Base-by-base conservation (phyloP, 2,888 invertebrate species). In the Hydrotaea cyrtoneurina region DNA sequence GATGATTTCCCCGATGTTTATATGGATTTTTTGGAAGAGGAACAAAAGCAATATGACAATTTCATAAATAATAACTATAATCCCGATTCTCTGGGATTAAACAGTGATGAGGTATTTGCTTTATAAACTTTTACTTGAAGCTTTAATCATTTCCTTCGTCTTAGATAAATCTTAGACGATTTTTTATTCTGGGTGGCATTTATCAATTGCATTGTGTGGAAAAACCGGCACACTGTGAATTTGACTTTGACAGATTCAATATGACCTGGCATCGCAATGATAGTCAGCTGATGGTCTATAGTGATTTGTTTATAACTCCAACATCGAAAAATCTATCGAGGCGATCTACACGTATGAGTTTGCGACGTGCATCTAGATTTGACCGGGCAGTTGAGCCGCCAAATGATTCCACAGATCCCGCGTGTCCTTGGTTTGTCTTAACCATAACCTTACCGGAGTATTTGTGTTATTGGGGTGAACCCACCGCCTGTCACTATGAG, bases 151-250 rank as follows among this genome's bases (percentile, higher is more conserved):
- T 82, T 26, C 11, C 31, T 19, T 23, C 0, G 13, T 8, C 50
- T 4, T 59, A 92, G 92, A 87, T 92, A 0, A 92, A 92, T 84
- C 81, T 92, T 0, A 87, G 90, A 11, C 83, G 90, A 69, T 86
- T 86, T 53, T 86, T 89, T 0, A 87, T 92, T 36, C 81, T 91
- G 50, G 92, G 92, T 5, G 92, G 92, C 0, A 69, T 92, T 0
- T 92, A 91, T 86, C 89, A 90, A 19, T 72, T 92, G 0, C 82
- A 89, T 71, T 88, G 89, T 77, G 88, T 92, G 2, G 83, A 85
- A 0, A 90, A 90, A 13, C 89, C 90, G 1, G 31, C 43, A 0
- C 88, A 88, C 64, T 86, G 83, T 0, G 86, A 89, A 15, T 89
- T 88, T 0, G 86, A 89, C n/a, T 89, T 88, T 26, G 82, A 88